Percentiles rank a stretch among this genome's conserved stretches.
Evolutionary conservation across 1,140 invertebrate species (phyloP).

Genomic region (Zophobas atratus): DNA sequence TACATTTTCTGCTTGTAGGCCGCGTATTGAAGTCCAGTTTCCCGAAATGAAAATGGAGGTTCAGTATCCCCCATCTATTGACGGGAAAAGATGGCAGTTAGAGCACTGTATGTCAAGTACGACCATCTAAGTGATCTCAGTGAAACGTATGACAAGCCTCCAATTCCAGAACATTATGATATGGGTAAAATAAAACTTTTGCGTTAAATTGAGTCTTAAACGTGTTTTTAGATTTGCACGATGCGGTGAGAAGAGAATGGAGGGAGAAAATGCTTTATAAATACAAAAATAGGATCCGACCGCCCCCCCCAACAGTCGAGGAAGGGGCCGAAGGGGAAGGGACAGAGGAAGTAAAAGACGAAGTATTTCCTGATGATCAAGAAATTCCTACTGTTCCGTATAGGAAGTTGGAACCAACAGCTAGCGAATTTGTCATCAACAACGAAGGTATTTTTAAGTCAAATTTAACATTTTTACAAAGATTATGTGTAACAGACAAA

Average conservation of each 20-base stretch:
- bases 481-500: too few relatives aligned
- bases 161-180: conserved; percentile 58
- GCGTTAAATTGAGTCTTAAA: neutral
- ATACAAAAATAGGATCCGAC: conserved; percentile 58
- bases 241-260: conserved; percentile 55
- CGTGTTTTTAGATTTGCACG: conserved; percentile 51
- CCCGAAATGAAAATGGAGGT: conserved; percentile 72
- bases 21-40: conserved; percentile 73
- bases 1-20: conserved; percentile 55
- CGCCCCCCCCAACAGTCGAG: conserved; percentile 9
- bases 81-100: conserved; percentile 72
- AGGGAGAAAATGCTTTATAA: conserved; percentile 59
- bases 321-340: conserved; percentile 46
- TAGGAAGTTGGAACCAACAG: conserved; percentile 62
- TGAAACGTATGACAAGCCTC: conserved; percentile 65
- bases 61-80: conserved; percentile 69
- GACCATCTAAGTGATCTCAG: conserved; percentile 74
- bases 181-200: conserved; percentile 45
- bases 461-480: too few relatives aligned
- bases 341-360: conserved; percentile 9
- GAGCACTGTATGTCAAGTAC: conserved; percentile 75
- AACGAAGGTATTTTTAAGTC: conserved; percentile 55
- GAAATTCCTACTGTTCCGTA: conserved; percentile 62
- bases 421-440: conserved; percentile 54
- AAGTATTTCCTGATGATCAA: conserved; percentile 46